Evolutionary conservation across 1,140 invertebrate species (phyloP).

Genomic region (Dryas iulia): DNA sequence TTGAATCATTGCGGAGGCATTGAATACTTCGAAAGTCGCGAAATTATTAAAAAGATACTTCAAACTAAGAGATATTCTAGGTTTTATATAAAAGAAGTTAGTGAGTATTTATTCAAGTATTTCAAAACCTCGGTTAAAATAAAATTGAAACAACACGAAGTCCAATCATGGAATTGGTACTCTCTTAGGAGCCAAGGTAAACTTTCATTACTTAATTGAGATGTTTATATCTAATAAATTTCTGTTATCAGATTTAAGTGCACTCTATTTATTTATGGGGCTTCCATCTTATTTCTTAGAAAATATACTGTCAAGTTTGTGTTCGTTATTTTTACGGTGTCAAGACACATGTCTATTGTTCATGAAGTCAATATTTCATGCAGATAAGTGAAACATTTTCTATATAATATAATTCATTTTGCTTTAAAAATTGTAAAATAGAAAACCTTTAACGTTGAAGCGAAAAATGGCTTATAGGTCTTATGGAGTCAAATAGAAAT

Average conservation of each 20-base stretch:
- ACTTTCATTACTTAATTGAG: conserved; percentile 28
- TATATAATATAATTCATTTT: not conserved
- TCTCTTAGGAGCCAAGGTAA: conserved; percentile 14
- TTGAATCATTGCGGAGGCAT: too few species aligned
- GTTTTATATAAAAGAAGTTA: not conserved
- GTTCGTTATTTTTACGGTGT: too few species aligned
- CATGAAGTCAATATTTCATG: too few species aligned
- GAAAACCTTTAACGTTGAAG: not conserved
- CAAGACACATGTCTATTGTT: too few species aligned
- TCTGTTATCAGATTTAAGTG: too few species aligned
- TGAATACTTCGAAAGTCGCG: too few species aligned
- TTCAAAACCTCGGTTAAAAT: not conserved
- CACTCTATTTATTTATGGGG: too few species aligned
- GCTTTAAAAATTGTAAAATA: too few species aligned
- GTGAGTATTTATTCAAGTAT: too few species aligned
- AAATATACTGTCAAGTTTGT: too few species aligned
- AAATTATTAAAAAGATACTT: too few species aligned
- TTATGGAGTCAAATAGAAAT: conserved; percentile 11
- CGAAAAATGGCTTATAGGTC: not conserved
- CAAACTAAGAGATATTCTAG: not conserved
- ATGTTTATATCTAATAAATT: conserved; percentile 13
- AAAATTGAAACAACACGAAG: conserved; percentile 10
- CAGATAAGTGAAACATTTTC: not conserved
- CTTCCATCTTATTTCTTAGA: too few species aligned
- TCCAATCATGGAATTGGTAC: conserved; percentile 16